Evolutionary conservation across 2,113 vertebrate species (phyloP).

Genomic region (Anarhynchus alexandrinus): DNA sequence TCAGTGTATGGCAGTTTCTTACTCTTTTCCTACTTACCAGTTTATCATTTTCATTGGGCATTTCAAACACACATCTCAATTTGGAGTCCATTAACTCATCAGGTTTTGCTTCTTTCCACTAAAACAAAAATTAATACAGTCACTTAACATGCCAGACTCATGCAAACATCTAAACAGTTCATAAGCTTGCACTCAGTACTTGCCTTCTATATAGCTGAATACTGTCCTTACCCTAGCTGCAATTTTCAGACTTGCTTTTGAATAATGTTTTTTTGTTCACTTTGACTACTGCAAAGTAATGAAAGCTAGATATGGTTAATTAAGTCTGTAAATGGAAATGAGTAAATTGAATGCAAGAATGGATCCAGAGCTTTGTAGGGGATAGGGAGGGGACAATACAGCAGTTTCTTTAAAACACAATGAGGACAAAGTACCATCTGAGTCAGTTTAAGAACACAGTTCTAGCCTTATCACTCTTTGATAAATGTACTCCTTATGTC

Average conservation of each 20-base stretch:
- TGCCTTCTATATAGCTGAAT: neutral
- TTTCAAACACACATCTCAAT: slow-evolving; percentile 97
- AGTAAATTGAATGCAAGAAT: neutral
- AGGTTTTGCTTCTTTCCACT: slow-evolving; percentile 99
- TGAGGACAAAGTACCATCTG: neutral
- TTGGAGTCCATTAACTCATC: slow-evolving; percentile 99
- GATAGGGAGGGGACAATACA: neutral
- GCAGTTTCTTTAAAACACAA: neutral
- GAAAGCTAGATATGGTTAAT: neutral
- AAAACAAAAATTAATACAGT: slow-evolving; percentile 62
- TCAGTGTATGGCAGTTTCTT: neutral
- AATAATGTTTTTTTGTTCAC: neutral
- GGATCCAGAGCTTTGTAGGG: neutral
- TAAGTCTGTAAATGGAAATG: neutral
- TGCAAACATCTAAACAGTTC: neutral
- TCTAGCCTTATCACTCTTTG: neutral
- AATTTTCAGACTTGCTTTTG: neutral
- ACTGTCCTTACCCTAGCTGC: neutral
- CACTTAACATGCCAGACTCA: neutral
- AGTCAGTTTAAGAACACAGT: neutral
- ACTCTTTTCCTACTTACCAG: slow-evolving; percentile 81
- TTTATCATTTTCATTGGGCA: slow-evolving; percentile 97
- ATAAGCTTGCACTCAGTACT: neutral
- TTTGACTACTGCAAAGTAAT: neutral
- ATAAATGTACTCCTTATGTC: neutral